Evolutionary conservation across 2,888 invertebrate species (phyloP).

Genomic region (Polyommatus iphigenia): DNA sequence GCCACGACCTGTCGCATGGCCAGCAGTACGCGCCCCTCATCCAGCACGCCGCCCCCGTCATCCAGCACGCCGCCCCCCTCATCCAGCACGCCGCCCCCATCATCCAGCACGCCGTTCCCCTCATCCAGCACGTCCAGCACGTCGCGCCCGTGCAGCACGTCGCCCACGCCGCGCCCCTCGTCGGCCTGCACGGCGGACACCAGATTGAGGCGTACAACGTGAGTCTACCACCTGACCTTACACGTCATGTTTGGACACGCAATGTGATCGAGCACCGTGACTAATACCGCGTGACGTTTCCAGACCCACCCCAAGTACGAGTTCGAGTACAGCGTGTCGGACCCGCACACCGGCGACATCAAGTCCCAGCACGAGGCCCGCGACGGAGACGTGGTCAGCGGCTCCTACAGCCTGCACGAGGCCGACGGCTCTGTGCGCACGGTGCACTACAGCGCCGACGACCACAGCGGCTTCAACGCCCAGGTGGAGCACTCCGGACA

Average conservation of each 20-base stretch:
- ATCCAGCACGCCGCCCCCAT: background rate
- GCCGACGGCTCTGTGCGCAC: slow-evolving; percentile 79
- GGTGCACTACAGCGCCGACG: slow-evolving; percentile 81
- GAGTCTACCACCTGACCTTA: slow-evolving; percentile 39
- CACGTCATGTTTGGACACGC: background rate
- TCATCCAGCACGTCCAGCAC: slow-evolving; percentile 17
- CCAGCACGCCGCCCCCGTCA: slow-evolving; percentile 44
- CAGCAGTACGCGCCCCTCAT: slow-evolving; percentile 37
- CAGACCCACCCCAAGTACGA: slow-evolving; percentile 76
- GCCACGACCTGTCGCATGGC: slow-evolving; percentile 40
- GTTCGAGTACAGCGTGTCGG: slow-evolving; percentile 75
- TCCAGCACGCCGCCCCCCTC: slow-evolving; percentile 35
- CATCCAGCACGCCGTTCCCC: background rate
- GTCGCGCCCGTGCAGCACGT: slow-evolving; percentile 2
- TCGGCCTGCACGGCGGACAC: slow-evolving; percentile 13
- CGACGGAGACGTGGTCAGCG: slow-evolving; percentile 75
- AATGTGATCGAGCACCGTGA: slow-evolving; percentile 45
- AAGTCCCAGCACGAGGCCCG: slow-evolving; percentile 82
- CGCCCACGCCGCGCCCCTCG: background rate
- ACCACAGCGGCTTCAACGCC: slow-evolving; percentile 70
- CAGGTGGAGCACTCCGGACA: slow-evolving; percentile 76
- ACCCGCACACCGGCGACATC: slow-evolving; percentile 78
- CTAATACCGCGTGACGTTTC: background rate
- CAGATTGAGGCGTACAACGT: slow-evolving; percentile 56
- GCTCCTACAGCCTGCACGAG: slow-evolving; percentile 77